phyloP scores from a whole-genome alignment of 2,888 invertebrate species.

The Melinaea menophilus region DNA sequence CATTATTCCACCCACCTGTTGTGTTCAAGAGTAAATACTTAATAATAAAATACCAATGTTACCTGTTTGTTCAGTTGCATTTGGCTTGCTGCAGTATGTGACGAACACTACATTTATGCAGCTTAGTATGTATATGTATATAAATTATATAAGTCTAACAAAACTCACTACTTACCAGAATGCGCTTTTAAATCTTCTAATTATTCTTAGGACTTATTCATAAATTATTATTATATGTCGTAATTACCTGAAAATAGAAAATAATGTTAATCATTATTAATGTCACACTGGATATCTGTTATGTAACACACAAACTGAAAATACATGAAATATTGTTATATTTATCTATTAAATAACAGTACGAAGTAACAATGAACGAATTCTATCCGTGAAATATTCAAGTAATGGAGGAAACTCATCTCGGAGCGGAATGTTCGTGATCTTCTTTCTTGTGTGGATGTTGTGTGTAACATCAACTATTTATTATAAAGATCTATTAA shows the following conservation, averaged over 20 bases:
- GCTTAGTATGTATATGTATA: too few species aligned
- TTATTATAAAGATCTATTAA: too few species aligned
- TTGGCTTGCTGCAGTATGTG: too few species aligned
- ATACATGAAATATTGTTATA: conserved; percentile 20
- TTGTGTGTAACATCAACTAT: too few species aligned
- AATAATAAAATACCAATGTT: background rate
- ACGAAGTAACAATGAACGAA: conserved; percentile 26
- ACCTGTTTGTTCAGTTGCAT: background rate
- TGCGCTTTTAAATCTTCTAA: background rate
- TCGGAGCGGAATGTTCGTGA: background rate
- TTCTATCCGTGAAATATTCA: conserved; percentile 28
- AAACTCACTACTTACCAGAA: background rate
- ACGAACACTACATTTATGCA: background rate
- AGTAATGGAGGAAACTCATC: conserved; percentile 15
- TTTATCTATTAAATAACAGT: conserved; percentile 28
- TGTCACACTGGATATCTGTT: too few species aligned
- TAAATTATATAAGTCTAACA: too few species aligned
- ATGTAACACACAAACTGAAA: too few species aligned
- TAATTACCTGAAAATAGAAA: background rate
- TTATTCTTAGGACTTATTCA: background rate
- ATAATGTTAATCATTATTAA: background rate
- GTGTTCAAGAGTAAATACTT: background rate
- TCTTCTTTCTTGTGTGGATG: background rate
- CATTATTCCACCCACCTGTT: too few species aligned
- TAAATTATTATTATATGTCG: background rate